Base-by-base conservation (phyloP, 2,113 vertebrate genomes). In the Coptodon bakossiorum region DNA sequence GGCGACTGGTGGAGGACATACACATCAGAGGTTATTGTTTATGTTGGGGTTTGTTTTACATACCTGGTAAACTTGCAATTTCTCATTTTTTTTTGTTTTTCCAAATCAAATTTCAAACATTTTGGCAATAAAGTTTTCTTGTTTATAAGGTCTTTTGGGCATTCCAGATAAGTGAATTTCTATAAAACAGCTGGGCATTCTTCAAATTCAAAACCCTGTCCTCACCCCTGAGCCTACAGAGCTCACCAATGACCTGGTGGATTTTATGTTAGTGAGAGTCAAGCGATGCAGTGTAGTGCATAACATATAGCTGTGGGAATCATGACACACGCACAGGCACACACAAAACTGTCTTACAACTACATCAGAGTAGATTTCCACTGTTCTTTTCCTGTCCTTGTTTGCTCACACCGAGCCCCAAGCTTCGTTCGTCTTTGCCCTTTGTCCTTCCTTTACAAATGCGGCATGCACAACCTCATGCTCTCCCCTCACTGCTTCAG, bases 401-500 rank as follows among this genome's bases (percentile, higher is more conserved):
- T 86, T 71, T 82, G 22, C 16, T 63, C 43, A 78, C 31, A 57
- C 9, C 1, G 54, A 34, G 57, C 86, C 78, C n/a, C 16, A 24
- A 82, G 81, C 53, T 66, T 48, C 36, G 11, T 57, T 82, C 12
- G 45, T 84, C 50, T 52, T 36, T 83, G 80, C 82, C 66, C 81
- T 92, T 91, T 93, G 82, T 84, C 76, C 57, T 88, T 71, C 34
- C n/a, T 88, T 57, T 81, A 88, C 61, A 82, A 90, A 90, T 84
- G 34, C 22, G 43, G 34, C 83, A 68, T 91, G 24, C 36, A 81
- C 54, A 92, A 86, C 54, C 81, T 68, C 17, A 5, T 86, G 57
- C 84, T 90, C 61, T 63, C 80, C 40, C 59, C 71, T 73, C 73
- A 85, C 85, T 43, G 89, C 87, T 86, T 91, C 91, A 82, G 86